These are phyloP conservation scores for Lamellibrachia columna DNA, from an alignment of 2,888 invertebrate genomes.

Conservation along the genomic window DNA sequence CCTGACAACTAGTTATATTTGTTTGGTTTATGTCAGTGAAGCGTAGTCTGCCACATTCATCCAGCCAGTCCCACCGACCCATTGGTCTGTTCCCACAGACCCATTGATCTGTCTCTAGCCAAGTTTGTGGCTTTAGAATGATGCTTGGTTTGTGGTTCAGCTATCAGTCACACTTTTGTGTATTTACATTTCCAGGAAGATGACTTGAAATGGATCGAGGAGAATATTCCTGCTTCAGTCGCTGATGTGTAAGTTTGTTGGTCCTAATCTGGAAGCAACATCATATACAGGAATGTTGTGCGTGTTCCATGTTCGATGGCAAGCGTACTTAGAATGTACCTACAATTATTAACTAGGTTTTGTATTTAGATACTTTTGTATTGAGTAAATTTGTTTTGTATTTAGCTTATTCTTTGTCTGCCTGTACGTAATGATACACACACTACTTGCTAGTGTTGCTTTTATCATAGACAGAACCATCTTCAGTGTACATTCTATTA, in stretches of 20 bases:
- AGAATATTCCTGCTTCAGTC: slow-evolving; percentile 85
- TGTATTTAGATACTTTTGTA: not conserved
- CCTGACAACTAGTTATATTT: too few relatives aligned
- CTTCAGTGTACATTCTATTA: not conserved
- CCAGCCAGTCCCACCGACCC: not conserved
- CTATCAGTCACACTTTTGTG: not conserved
- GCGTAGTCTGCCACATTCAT: not conserved
- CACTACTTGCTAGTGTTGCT: too few relatives aligned
- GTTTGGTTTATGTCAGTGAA: not conserved
- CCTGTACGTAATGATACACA: not conserved
- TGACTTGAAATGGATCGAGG: slow-evolving; percentile 91
- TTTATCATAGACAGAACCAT: not conserved
- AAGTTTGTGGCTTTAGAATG: not conserved
- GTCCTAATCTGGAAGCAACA: not conserved
- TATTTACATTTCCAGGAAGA: slow-evolving; percentile 70
- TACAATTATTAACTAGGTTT: too few relatives aligned
- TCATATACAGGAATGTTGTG: not conserved
- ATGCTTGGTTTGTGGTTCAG: not conserved
- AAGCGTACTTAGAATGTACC: too few relatives aligned
- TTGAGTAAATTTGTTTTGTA: not conserved
- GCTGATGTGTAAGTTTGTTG: slow-evolving; percentile 71
- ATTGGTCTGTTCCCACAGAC: not conserved
- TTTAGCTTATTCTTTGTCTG: not conserved
- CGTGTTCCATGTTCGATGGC: too few relatives aligned
- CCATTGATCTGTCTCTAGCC: not conserved